Evolutionary conservation across 2,888 invertebrate species (phyloP).

Genomic region (Theretra japonica): DNA sequence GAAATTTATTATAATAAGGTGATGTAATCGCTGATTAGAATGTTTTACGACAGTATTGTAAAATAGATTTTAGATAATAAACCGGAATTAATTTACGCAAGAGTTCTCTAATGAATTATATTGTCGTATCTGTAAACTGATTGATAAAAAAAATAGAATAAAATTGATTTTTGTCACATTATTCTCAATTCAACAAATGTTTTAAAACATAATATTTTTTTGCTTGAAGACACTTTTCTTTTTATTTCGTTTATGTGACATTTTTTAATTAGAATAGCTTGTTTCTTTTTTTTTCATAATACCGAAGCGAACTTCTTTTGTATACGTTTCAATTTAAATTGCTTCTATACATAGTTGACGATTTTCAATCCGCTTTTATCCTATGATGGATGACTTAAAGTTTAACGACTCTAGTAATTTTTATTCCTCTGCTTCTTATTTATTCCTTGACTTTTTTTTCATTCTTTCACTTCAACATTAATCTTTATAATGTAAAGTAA

Average conservation of each 20-base stretch:
- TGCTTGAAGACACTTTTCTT: no score
- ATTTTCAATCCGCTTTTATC: conserved; percentile 14
- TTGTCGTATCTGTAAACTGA: background rate
- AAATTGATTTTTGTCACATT: no score
- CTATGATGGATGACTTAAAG: conserved; percentile 13
- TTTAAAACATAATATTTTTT: no score
- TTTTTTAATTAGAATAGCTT: background rate
- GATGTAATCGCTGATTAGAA: conserved; percentile 26
- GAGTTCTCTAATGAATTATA: background rate
- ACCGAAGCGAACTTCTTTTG: background rate
- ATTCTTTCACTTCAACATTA: background rate
- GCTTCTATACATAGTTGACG: conserved; percentile 6
- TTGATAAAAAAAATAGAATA: no score
- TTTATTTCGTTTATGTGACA: background rate
- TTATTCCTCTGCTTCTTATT: background rate
- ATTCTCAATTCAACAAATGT: no score
- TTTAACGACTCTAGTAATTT: conserved; percentile 16
- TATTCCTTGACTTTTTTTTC: background rate
- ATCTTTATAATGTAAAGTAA: background rate
- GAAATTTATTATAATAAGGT: conserved; percentile 15
- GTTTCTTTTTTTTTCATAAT: background rate
- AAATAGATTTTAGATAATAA: conserved; percentile 13
- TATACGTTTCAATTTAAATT: conserved; percentile 15
- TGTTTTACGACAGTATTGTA: conserved; percentile 13
- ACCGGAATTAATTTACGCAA: background rate